Base-by-base conservation (phyloP, 2,113 vertebrate genomes). In the Podocnemis expansa region DNA sequence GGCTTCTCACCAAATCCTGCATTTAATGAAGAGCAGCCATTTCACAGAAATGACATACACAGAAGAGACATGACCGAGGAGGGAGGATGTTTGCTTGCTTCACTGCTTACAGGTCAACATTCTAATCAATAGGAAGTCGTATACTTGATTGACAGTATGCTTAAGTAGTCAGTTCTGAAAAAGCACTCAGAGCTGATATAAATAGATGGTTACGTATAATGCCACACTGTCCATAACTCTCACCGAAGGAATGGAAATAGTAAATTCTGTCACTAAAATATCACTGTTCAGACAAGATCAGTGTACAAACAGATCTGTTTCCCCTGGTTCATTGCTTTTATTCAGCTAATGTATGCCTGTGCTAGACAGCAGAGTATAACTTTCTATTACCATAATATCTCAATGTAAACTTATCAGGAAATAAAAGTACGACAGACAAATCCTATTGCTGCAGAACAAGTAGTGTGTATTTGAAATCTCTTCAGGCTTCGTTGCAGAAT, bases 181-280 rank as follows among this genome's bases (percentile, higher is more conserved):
- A 84, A 79, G 22, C 80, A 82, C 80, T 51, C 92, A 88, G 96
- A 87, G 58, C 52, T 81, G 21, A 91, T 27, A 76, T 10, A 1
- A 13, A 38, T 25, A 14, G 82, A 11, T 43, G 49, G 41, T 29
- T 94, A 93, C 89, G 93, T 95, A 73, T 90, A 84, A 89, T 84
- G 0, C 10, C 0, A 10, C 10, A 0, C 47, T 45, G 76, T 12
- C 86, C 0, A 1, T 75, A 85, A 41, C 63, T 76, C 2, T 1
- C 1, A 2, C 52, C 3, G 13, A 1, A 55, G 56, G 88, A 54
- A 8, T 5, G 82, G 2, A 1, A 0, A 49, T 3, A 4, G 52
- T 73, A 0, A 0, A 52, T 76, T 10, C 43, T 45, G 2, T 82
- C 76, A 60, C 27, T 84, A 5, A 84, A 0, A 0, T 8, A 0